Percentiles rank a stretch among this genome's conserved stretches.
Evolutionary conservation across 1,140 invertebrate species (phyloP).

Genomic region (Hyles vespertilio): DNA sequence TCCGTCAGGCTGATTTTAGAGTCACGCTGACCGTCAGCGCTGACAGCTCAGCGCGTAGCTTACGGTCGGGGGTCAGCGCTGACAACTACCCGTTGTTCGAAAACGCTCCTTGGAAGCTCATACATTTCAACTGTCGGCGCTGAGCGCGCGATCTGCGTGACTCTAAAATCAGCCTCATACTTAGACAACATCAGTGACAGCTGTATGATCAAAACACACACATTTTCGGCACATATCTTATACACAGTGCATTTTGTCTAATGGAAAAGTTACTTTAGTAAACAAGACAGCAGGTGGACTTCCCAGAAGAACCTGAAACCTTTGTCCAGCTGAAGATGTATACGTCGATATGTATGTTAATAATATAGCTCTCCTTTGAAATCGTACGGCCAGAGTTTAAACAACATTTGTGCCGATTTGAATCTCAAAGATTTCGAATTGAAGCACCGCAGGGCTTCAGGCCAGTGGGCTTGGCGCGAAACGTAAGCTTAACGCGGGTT

Average conservation of each 20-base stretch:
- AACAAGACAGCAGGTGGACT: no score
- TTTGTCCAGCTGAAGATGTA: background rate
- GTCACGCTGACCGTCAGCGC: no score
- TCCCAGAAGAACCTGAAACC: background rate
- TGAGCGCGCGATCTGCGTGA: no score
- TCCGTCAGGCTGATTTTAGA: no score
- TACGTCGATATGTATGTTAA: constrained; percentile 2
- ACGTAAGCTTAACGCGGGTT: constrained; percentile 3
- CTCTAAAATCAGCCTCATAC: no score
- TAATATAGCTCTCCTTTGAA: constrained; percentile 38
- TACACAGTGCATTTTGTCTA: background rate
- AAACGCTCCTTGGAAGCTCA: no score
- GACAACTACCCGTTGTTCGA: no score
- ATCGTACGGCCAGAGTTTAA: constrained; percentile 40
- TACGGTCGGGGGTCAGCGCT: no score
- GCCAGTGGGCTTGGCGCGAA: constrained; percentile 25
- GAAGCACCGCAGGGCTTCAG: constrained; percentile 45
- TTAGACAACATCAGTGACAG: no score
- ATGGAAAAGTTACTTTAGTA: background rate
- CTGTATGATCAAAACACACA: background rate
- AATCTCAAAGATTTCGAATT: constrained; percentile 71
- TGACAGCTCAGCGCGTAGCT: no score
- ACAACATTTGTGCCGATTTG: constrained; percentile 61
- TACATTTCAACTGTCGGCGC: no score
- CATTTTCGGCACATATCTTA: background rate